These are phyloP conservation scores for Noctua pronuba DNA, from an alignment of 2,888 invertebrate species.

Conservation along the genomic window DNA sequence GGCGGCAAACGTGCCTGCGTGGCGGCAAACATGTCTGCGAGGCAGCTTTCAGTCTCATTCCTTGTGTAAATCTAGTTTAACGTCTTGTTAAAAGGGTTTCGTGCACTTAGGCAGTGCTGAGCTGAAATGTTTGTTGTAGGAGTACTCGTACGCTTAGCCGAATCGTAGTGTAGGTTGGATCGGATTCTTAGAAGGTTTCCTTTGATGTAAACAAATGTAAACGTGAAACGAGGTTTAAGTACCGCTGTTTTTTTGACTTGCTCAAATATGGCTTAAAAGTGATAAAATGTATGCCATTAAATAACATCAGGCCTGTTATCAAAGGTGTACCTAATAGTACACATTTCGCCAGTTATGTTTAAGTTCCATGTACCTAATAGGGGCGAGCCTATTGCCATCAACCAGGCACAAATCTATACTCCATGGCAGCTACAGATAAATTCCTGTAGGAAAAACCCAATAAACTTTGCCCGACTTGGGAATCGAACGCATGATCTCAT, in stretches of 20 bases:
- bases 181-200: conserved; percentile 17
- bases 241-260: neutral
- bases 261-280: neutral
- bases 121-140: conserved; percentile 51
- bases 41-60: conserved; percentile 62
- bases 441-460: too few species aligned
- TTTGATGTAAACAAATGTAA: conserved; percentile 13
- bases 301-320: too few species aligned
- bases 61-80: conserved; percentile 67
- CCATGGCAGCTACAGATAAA: too few species aligned
- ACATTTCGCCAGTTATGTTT: too few species aligned
- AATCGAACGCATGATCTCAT: too few species aligned
- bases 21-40: conserved; percentile 50
- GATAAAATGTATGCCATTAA: neutral
- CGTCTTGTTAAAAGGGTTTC: conserved; percentile 66
- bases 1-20: conserved; percentile 50
- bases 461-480: too few species aligned
- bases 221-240: neutral
- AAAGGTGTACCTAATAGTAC: too few species aligned
- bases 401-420: too few species aligned
- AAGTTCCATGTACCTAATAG: too few species aligned
- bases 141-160: conserved; percentile 18
- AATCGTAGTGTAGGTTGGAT: conserved; percentile 14
- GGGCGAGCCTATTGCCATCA: too few species aligned
- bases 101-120: conserved; percentile 58